These are phyloP conservation scores for Aphodius granarius DNA, from an alignment of 2,888 invertebrate genomes.

Conservation along the genomic window DNA sequence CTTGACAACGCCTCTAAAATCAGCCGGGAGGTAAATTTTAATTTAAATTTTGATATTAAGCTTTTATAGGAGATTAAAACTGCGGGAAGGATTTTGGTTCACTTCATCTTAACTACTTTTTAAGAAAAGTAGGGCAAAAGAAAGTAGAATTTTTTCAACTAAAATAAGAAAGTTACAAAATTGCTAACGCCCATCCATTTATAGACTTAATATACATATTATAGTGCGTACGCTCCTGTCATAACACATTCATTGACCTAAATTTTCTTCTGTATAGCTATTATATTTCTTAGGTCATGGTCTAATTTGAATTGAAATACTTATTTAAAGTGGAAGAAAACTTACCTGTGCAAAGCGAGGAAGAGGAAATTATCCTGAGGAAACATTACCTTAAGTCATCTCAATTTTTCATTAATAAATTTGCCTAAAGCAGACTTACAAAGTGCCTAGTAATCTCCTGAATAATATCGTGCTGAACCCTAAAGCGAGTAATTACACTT, in stretches of 20 bases:
- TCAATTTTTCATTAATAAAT: background rate
- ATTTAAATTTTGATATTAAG: background rate
- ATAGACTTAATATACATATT: no score
- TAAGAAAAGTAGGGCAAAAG: no score
- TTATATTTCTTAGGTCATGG: no score
- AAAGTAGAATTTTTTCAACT: no score
- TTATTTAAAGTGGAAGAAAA: background rate
- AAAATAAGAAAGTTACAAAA: no score
- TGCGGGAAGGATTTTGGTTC: background rate
- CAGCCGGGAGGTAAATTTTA: background rate
- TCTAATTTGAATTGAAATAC: no score
- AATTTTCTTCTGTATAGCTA: no score
- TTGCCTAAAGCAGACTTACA: background rate
- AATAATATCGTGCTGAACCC: background rate
- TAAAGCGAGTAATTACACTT: background rate
- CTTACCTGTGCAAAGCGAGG: background rate
- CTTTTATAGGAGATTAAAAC: background rate
- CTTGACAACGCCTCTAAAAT: background rate
- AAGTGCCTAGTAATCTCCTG: background rate
- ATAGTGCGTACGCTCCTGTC: no score
- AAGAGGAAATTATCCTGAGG: background rate
- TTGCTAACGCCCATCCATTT: no score
- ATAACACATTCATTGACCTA: no score
- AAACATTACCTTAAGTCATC: background rate
- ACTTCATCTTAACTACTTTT: background rate